Percentiles rank a stretch among this genome's conserved stretches.
Evolutionary conservation across 2,113 vertebrate species (phyloP).

Genomic region (Scolopax mira): DNA sequence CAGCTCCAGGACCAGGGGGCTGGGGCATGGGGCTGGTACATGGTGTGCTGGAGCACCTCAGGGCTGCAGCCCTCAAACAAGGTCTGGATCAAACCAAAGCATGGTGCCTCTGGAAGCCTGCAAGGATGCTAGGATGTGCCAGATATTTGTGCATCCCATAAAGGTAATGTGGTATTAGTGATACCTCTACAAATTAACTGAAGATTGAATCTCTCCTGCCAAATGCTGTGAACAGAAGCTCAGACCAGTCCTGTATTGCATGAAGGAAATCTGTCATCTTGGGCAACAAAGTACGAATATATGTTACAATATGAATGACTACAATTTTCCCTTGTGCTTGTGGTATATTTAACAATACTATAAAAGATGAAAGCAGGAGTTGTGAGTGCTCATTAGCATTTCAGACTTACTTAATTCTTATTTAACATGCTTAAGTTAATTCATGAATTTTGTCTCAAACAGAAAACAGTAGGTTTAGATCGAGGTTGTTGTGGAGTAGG

Average conservation of each 20-base stretch:
- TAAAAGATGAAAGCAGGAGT: not conserved
- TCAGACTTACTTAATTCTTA: conserved; percentile 4
- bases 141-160: not conserved
- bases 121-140: not conserved
- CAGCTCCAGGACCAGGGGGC: not conserved
- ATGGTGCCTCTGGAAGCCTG: not conserved
- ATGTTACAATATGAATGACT: not conserved
- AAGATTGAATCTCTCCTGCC: not conserved
- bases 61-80: not conserved
- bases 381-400: not conserved
- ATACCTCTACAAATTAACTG: not conserved
- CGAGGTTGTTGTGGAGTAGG: not conserved
- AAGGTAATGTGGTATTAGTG: not conserved
- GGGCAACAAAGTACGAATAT: not conserved
- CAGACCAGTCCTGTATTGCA: not conserved
- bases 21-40: not conserved
- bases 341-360: not conserved
- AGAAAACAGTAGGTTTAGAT: not conserved
- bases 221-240: not conserved
- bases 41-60: not conserved
- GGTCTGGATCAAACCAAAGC: not conserved
- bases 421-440: not conserved
- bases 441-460: not conserved
- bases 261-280: not conserved
- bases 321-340: not conserved